Conservation (phyloP, 2,888 invertebrate species). For the Spisula solida region DNA sequence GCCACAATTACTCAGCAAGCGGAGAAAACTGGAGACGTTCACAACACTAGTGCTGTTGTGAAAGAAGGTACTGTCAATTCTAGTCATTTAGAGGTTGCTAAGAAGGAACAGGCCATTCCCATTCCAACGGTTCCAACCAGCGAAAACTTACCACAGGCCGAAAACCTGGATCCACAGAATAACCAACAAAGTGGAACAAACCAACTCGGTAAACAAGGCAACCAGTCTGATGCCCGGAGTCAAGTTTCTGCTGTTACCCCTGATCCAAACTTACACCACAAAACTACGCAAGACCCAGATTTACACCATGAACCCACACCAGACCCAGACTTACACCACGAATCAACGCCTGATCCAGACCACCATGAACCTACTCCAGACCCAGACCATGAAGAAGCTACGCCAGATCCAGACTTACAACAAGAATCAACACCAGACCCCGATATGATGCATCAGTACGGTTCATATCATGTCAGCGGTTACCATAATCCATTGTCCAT, state of each 20-base stretch:
- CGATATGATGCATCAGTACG: neutral
- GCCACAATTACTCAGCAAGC: neutral
- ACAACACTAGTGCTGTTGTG: neutral
- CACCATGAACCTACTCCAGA: neutral
- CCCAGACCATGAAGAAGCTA: slow-evolving; percentile 19
- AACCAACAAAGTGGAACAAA: neutral
- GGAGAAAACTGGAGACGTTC: neutral
- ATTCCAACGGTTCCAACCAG: neutral
- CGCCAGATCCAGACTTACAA: neutral
- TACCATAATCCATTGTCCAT: slow-evolving; percentile 53
- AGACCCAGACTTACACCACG: slow-evolving; percentile 1
- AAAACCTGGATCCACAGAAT: neutral
- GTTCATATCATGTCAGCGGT: neutral
- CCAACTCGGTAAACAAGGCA: neutral
- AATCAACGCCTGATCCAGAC: slow-evolving; percentile 17
- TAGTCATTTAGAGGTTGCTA: neutral
- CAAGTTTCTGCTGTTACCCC: slow-evolving; percentile 15
- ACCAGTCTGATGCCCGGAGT: slow-evolving; percentile 9
- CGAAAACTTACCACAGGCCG: neutral
- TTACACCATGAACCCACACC: neutral
- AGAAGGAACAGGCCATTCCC: neutral
- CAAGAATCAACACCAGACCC: neutral
- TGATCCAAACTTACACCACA: slow-evolving; percentile 4
- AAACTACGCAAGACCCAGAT: slow-evolving; percentile 11
- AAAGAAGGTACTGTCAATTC: neutral